Evolutionary conservation across 92 coral and sea anemone species (phyloP), one percentile per base, ranked within the genome.

Genomic region (Palythoa grandis): DNA sequence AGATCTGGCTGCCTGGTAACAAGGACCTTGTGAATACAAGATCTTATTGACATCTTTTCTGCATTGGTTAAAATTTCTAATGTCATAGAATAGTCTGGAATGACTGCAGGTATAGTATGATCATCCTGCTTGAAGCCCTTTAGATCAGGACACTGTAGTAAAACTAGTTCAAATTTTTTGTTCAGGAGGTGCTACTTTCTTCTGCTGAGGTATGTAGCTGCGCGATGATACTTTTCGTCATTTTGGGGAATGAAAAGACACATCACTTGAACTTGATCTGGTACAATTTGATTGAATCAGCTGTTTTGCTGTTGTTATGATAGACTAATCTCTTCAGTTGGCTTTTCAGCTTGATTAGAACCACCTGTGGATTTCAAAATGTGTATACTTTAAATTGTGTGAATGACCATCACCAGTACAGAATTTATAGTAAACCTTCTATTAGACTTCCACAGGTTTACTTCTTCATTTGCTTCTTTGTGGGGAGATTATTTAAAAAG

Each of bases 111-210:
- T 10, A 4, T 63, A 20, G 69, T 63, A 8, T 19, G 19, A 11
- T 43, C 65, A 47, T 76, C 69, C 24, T 63, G 69, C 35, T 53
- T 53, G 58, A 63, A 63, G 24, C 22, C 63, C 24, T 74, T 17
- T 53, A 74, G 22, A 52, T 76, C 63, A 37, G 82, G 56, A 76
- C 82, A 8, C 38, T 48, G 37, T 20, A 76, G 25, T 4, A 76
- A 47, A 6, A 76, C 82, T 20, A 76, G 82, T 48, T 76, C 39
- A 47, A 76, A 76, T 10, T 10, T 76, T 47, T 76, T 76, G 65
- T 19, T 76, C 82, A 47, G 65, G 56, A 10, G 82, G 39, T 76
- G 17, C 6, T 76, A 43, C 82, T 40, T 76, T 76, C 47, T 76
- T 76, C 47, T 25, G 40, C 4, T 16, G 63, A 23, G 23, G 35